These are phyloP conservation scores for Platygyra sinensis DNA, from an alignment of 64 coral and sea anemone genomes.

Conservation along the genomic window DNA sequence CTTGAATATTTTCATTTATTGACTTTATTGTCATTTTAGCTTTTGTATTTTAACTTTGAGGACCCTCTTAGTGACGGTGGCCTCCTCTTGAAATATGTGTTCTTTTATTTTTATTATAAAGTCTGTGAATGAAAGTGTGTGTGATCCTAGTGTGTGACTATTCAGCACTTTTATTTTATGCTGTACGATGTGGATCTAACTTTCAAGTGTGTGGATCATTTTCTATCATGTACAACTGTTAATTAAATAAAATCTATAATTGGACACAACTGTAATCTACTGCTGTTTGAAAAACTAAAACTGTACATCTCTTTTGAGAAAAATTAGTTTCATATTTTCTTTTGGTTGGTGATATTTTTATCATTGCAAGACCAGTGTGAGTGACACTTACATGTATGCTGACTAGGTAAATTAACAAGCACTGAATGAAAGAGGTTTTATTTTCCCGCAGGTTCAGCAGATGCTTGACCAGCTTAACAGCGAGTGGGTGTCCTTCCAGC, in stretches of 20 bases:
- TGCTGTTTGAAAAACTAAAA: too few relatives aligned
- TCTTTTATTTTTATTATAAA: too few relatives aligned
- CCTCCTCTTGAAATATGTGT: too few relatives aligned
- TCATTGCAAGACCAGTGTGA: not conserved
- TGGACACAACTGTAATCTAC: not conserved
- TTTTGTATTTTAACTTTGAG: too few relatives aligned
- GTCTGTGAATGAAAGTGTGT: not conserved
- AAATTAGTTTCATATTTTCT: too few relatives aligned
- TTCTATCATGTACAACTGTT: not conserved
- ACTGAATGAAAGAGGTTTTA: not conserved
- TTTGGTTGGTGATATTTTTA: not conserved
- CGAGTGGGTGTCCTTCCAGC: slow-evolving; percentile 95
- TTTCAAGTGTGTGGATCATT: not conserved
- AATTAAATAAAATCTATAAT: not conserved
- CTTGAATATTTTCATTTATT: too few relatives aligned
- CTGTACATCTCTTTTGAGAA: too few relatives aligned
- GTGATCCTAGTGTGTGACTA: not conserved
- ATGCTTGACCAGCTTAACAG: slow-evolving; percentile 93
- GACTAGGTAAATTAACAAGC: too few relatives aligned
- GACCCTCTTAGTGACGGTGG: too few relatives aligned
- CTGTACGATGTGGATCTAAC: not conserved
- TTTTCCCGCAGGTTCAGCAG: slow-evolving; percentile 76
- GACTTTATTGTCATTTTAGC: too few relatives aligned
- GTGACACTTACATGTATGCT: too few relatives aligned
- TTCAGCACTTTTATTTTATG: not conserved